Percentiles rank a stretch among this genome's conserved stretches.
Conservation (phyloP, 2,888 invertebrate genomes). For the Hybos culiciformis region DNA sequence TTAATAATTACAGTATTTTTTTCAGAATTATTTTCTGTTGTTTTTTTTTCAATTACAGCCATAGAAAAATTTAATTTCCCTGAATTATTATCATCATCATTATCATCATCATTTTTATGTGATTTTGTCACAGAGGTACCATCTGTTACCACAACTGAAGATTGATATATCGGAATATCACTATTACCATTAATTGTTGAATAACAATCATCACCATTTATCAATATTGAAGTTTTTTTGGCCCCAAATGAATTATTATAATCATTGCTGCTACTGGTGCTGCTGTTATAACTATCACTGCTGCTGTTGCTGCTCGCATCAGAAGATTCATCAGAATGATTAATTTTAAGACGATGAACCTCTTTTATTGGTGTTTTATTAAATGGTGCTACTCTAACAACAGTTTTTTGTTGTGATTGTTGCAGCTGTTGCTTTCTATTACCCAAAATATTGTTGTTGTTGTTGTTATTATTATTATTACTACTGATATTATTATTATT, state of each 20-base stretch:
- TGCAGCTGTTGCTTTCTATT: neutral
- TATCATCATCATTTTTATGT: slow-evolving; percentile 5
- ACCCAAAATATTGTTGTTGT: neutral
- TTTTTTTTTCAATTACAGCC: neutral
- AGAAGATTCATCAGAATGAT: slow-evolving; percentile 38
- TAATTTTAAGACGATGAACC: slow-evolving; percentile 42
- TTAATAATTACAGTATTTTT: slow-evolving; percentile 47
- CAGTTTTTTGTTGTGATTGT: slow-evolving; percentile 28
- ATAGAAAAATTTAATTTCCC: neutral
- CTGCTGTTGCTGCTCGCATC: slow-evolving; percentile 8
- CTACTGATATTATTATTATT: neutral
- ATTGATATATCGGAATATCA: slow-evolving; percentile 55
- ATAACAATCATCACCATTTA: slow-evolving; percentile 59
- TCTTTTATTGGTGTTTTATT: slow-evolving; percentile 29
- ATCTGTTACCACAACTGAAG: slow-evolving; percentile 57
- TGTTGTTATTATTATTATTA: neutral
- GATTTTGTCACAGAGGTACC: slow-evolving; percentile 25
- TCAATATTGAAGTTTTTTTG: slow-evolving; percentile 57
- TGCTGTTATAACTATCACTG: slow-evolving; percentile 11
- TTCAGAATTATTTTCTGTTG: slow-evolving; percentile 24
- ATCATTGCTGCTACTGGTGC: slow-evolving; percentile 29
- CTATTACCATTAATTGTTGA: slow-evolving; percentile 59
- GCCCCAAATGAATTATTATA: slow-evolving; percentile 24
- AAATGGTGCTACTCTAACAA: slow-evolving; percentile 38
- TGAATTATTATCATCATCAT: neutral